Conservation (phyloP, 2,797 vertebrate species). For the Numenius phaeopus region DNA sequence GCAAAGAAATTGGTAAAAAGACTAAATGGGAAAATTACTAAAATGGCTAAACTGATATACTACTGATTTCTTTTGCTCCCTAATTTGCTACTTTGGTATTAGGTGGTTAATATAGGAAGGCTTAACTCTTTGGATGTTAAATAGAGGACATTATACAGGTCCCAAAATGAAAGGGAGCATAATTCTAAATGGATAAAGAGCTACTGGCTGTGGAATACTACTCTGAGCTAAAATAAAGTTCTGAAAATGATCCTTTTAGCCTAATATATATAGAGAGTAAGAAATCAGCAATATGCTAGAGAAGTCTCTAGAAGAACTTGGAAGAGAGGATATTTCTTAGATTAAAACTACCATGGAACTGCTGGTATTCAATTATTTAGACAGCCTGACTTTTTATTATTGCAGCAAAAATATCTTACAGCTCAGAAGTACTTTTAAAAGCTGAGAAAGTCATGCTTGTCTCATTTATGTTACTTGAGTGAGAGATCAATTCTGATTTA, state of each 20-base stretch:
- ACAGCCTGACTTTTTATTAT: slow-evolving; percentile 9
- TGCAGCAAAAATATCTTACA: not conserved
- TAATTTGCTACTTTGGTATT: not conserved
- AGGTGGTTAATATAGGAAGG: not conserved
- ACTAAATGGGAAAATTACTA: not conserved
- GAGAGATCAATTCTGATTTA: not conserved
- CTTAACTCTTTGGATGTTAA: not conserved
- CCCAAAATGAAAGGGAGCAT: not conserved
- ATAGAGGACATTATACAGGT: not conserved
- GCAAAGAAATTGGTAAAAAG: not conserved
- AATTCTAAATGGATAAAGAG: not conserved
- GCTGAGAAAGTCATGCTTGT: not conserved
- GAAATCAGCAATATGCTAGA: not conserved
- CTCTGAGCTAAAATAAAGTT: not conserved
- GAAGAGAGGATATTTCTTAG: not conserved
- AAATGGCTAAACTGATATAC: not conserved
- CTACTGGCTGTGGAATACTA: not conserved
- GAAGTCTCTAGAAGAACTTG: not conserved
- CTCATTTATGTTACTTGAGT: not conserved
- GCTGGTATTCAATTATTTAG: not conserved
- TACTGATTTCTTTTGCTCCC: not conserved
- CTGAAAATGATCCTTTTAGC: slow-evolving; percentile 1
- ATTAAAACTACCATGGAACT: not conserved
- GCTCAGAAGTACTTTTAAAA: not conserved
- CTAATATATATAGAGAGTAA: not conserved